A percentile compares a stretch with the other conserved stretches of the same genome.
phyloP scores from a whole-genome alignment of 1,140 invertebrate genomes.

The Drosophila ogumai region DNA sequence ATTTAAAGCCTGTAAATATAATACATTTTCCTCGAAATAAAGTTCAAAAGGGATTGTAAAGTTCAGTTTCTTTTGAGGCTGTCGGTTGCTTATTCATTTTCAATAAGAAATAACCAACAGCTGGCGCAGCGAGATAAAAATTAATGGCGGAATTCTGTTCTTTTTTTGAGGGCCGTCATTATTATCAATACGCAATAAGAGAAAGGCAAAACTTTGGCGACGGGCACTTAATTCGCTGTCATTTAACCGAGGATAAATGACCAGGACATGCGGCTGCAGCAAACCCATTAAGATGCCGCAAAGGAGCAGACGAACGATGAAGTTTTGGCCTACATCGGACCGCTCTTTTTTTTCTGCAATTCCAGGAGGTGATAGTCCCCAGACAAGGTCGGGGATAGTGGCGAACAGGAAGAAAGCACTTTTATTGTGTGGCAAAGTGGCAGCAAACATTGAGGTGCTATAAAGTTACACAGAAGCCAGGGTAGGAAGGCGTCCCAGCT shows the following conservation, averaged over 20 bases:
- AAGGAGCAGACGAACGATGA: slow-evolving; percentile 18
- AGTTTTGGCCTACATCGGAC: slow-evolving; percentile 51
- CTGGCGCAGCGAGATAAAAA: slow-evolving; percentile 70
- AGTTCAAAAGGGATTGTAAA: background rate
- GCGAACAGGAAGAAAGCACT: slow-evolving; percentile 31
- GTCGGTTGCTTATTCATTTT: slow-evolving; percentile 10
- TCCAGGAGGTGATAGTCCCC: slow-evolving; percentile 29
- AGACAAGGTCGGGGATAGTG: slow-evolving; percentile 20
- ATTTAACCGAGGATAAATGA: slow-evolving; percentile 76
- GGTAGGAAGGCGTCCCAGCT: slow-evolving; percentile 15
- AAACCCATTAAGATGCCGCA: slow-evolving; percentile 54
- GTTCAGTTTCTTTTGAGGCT: background rate
- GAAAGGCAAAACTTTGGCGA: slow-evolving; percentile 49
- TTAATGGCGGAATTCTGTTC: slow-evolving; percentile 60
- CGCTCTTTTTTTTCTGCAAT: slow-evolving; percentile 37
- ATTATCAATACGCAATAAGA: slow-evolving; percentile 76
- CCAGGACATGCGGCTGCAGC: slow-evolving; percentile 58
- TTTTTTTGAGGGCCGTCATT: slow-evolving; percentile 61
- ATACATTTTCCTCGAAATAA: background rate
- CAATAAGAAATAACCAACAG: slow-evolving; percentile 40
- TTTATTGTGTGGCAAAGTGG: slow-evolving; percentile 76
- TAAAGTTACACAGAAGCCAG: slow-evolving; percentile 59
- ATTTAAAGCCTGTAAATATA: background rate
- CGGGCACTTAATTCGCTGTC: slow-evolving; percentile 74
- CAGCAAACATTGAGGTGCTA: slow-evolving; percentile 70